A percentile compares a stretch with the other conserved stretches of the same genome.
phyloP scores from a whole-genome alignment of 2,113 vertebrate species.

The Plotosus lineatus region DNA sequence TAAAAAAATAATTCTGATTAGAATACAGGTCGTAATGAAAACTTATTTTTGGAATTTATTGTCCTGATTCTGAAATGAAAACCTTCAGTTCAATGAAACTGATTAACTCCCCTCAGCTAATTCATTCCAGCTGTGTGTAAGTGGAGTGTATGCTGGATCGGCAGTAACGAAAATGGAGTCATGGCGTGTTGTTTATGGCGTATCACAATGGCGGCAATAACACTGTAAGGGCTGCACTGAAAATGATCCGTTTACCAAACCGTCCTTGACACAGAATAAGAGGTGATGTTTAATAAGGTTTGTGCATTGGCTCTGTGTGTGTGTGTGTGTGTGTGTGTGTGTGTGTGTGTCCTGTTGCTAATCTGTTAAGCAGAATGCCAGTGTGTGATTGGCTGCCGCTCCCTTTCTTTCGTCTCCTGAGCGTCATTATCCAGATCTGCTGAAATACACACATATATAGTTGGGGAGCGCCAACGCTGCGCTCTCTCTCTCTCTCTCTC shows the following conservation, averaged over 20 bases:
- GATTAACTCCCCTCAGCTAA: not conserved
- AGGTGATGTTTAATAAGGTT: not conserved
- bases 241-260: not conserved
- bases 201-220: not conserved
- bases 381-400: constrained; percentile 53
- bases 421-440: constrained; percentile 66
- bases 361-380: constrained; percentile 58
- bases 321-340: not conserved
- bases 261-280: not conserved
- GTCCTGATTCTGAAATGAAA: not conserved
- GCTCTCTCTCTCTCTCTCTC: too few relatives aligned
- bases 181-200: not conserved
- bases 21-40: too few relatives aligned
- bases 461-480: constrained; percentile 20
- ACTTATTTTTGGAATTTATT: too few relatives aligned
- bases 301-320: not conserved
- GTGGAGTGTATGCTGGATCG: not conserved
- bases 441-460: constrained; percentile 46
- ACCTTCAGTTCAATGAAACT: not conserved
- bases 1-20: too few relatives aligned
- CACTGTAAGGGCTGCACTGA: not conserved
- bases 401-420: constrained; percentile 56
- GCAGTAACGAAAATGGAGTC: not conserved
- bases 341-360: constrained; percentile 34
- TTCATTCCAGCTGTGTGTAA: not conserved